These are phyloP conservation scores for Brachionus paranguensis DNA, from an alignment of 1,140 invertebrate genomes.

Conservation along the genomic window DNA sequence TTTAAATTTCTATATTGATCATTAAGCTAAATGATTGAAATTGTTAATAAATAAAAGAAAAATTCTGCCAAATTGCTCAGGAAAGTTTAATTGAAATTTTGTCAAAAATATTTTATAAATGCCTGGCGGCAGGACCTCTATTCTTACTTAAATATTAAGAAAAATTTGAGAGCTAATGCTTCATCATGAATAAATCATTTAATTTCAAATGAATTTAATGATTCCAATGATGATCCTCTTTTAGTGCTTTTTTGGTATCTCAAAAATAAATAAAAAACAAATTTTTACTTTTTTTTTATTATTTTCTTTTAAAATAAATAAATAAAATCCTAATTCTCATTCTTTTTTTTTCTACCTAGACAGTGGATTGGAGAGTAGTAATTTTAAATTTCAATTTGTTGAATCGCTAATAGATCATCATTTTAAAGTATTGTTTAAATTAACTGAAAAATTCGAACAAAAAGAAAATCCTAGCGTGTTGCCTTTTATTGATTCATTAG, in stretches of 20 bases:
- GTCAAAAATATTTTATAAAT: background rate
- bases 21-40: no score
- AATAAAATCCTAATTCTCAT: constrained; percentile 1
- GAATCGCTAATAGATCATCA: constrained; percentile 35
- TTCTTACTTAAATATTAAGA: background rate
- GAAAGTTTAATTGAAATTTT: background rate
- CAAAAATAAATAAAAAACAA: constrained; percentile 33
- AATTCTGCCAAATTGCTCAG: background rate
- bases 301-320: constrained; percentile 2
- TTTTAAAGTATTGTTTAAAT: constrained; percentile 30
- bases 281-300: background rate
- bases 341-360: constrained; percentile 5
- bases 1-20: no score
- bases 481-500: constrained; percentile 35
- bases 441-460: background rate
- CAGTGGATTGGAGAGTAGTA: background rate
- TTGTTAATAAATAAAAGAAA: background rate
- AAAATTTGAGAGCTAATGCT: background rate
- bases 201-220: background rate
- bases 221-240: constrained; percentile 15
- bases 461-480: constrained; percentile 18
- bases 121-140: background rate
- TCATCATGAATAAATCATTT: background rate
- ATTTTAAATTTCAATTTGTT: constrained; percentile 17
- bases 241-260: constrained; percentile 8